Conservation (phyloP, 2,797 vertebrate species). For the Pseudomugil gertrudae region DNA sequence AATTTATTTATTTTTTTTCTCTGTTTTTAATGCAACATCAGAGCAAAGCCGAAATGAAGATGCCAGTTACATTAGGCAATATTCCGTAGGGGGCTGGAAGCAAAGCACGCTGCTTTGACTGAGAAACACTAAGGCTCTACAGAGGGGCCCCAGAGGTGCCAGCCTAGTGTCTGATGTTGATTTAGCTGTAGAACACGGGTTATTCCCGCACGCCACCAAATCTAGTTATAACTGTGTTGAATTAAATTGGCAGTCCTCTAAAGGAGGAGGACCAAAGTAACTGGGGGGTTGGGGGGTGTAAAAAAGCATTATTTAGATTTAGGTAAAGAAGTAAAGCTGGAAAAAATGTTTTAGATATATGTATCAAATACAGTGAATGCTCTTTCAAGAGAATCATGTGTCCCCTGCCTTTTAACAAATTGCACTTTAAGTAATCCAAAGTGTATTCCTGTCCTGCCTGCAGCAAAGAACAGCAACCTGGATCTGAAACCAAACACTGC, state of each 20-base stretch:
- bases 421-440: conserved; percentile 38
- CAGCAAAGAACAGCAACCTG: conserved; percentile 35
- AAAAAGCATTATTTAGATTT: conserved; percentile 45
- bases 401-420: conserved; percentile 33
- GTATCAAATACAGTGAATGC: conserved; percentile 14
- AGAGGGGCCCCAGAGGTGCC: conserved; percentile 62
- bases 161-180: conserved; percentile 79
- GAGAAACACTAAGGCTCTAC: conserved; percentile 67
- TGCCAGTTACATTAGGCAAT: conserved; percentile 74
- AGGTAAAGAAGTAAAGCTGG: conserved; percentile 41
- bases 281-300: conserved; percentile 16
- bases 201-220: conserved; percentile 76
- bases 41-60: conserved; percentile 78
- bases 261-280: conserved; percentile 58
- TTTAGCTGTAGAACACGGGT: conserved; percentile 78
- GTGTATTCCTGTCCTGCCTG: conserved; percentile 34
- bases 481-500: conserved; percentile 29
- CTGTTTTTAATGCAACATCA: conserved; percentile 71
- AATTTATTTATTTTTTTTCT: background rate
- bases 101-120: conserved; percentile 60
- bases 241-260: conserved; percentile 76
- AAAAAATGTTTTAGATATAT: conserved; percentile 15
- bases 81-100: conserved; percentile 70
- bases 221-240: conserved; percentile 79
- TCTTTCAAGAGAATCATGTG: conserved; percentile 1